These are phyloP conservation scores for Microcebus jonahi DNA, from an alignment of 2,113 vertebrate genomes.

Conservation along the genomic window DNA sequence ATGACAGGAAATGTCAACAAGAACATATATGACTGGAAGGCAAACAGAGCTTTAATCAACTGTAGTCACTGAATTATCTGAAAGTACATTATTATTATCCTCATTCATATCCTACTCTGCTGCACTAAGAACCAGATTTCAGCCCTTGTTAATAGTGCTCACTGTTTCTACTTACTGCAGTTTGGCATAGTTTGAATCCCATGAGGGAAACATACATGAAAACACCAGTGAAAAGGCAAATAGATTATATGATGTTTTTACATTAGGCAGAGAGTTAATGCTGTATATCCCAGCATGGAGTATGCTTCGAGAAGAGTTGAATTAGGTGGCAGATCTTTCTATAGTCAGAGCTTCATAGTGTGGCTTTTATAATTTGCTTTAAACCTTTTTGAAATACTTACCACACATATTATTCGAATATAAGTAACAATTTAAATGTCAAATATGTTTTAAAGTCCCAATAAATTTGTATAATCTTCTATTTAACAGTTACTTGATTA, in stretches of 20 bases:
- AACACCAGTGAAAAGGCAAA: conserved; percentile 14
- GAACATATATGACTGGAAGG: background rate
- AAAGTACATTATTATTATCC: background rate
- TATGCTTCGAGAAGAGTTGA: background rate
- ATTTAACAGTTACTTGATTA: background rate
- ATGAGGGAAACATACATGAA: background rate
- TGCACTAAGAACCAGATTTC: background rate
- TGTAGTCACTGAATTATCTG: conserved; percentile 3
- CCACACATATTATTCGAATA: background rate
- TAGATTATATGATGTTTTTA: background rate
- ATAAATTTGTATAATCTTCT: background rate
- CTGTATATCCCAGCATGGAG: background rate
- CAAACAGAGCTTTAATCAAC: background rate
- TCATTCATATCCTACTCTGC: background rate
- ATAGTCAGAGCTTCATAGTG: background rate
- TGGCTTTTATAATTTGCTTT: conserved; percentile 19
- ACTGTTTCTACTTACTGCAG: background rate
- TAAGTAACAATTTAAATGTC: conserved; percentile 22
- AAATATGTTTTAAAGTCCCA: conserved; percentile 5
- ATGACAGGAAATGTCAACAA: conserved; percentile 6
- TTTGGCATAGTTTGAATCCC: background rate
- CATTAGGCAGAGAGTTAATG: background rate
- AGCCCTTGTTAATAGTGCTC: conserved; percentile 9
- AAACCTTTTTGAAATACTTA: background rate
- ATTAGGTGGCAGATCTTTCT: background rate